These are phyloP conservation scores for Malurus cyaneus DNA, from an alignment of 2,113 vertebrate species.

Conservation along the genomic window DNA sequence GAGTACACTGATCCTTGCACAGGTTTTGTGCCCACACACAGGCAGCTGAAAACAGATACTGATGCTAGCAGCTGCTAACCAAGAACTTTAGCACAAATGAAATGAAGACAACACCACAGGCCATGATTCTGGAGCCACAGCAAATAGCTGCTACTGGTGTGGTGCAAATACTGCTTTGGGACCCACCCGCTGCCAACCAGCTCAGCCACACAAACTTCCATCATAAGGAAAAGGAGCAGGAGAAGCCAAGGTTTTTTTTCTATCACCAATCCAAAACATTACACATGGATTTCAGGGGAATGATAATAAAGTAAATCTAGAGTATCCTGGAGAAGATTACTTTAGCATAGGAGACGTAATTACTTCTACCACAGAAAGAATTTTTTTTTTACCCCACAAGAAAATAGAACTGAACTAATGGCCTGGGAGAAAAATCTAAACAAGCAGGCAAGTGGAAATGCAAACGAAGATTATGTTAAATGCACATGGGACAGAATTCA, in stretches of 20 bases:
- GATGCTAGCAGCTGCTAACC: not conserved
- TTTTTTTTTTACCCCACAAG: not conserved
- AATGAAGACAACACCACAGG: not conserved
- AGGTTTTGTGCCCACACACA: conserved; percentile 19
- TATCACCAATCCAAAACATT: not conserved
- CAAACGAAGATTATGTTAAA: conserved; percentile 38
- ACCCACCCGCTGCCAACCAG: not conserved
- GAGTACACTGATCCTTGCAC: not conserved
- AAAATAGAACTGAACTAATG: not conserved
- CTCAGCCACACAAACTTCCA: not conserved
- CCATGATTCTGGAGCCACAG: not conserved
- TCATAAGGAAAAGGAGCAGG: not conserved
- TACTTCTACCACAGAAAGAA: not conserved
- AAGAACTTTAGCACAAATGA: not conserved
- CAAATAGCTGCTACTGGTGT: not conserved
- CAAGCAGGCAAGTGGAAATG: conserved; percentile 1
- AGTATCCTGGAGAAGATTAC: not conserved
- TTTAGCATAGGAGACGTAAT: not conserved
- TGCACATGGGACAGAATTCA: not conserved
- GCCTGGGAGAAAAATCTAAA: conserved; percentile 8
- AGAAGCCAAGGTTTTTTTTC: not conserved
- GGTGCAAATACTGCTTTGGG: not conserved
- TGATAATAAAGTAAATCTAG: not conserved
- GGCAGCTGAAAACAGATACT: not conserved
- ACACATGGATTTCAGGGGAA: not conserved